Base-by-base conservation (phyloP, 2,113 vertebrate species). In the Xyrauchen texanus region DNA sequence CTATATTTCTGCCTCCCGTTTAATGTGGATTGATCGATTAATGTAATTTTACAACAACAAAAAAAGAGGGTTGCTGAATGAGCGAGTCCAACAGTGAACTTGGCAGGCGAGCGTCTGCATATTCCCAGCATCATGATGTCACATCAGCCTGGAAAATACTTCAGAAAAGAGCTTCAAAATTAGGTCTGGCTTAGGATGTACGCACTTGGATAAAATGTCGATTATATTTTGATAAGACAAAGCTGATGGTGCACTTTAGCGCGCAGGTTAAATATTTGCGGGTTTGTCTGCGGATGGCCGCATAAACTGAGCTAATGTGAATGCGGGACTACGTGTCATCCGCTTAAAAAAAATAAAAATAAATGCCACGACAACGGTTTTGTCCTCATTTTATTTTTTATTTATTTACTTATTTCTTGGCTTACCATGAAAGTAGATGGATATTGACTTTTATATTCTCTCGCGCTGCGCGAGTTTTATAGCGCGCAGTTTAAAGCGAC, bases 61-160 rank as follows among this genome's bases (percentile, higher is more conserved):
- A 53, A 76, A 44, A 55, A 76, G 16, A 16, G 62, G 13, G 8
- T 51, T 34, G 44, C 44, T 60, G 58, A 63, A 63, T 51, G 72
- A 74, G 60, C 61, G 73, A 64, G 49, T 76, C 61, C 21, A 65
- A 65, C 73, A 64, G 72, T 63, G 73, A 76, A 76, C 61, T 76
- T 76, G 73, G 73, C 62, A 76, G 61, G 4, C 73, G 49, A 76
- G 61, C 34, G 60, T 65, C 60, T 44, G 73, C 73, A 76, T 76
- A 65, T 45, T 76, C 21, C 60, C 4, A 76, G 51, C 73, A 55
- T 65, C 73, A 52, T 76, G 53, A 6, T 76, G 62, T 52, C 21
- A 34, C 21, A 34, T 34, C 61, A 76, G 58, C 57, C 58, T 11
- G 5, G 49, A 52, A 76, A 51, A 53, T 55, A 44, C 6, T 34